phyloP scores from a whole-genome alignment of 2,797 vertebrate species.

The Phoeniculus purpureus region DNA sequence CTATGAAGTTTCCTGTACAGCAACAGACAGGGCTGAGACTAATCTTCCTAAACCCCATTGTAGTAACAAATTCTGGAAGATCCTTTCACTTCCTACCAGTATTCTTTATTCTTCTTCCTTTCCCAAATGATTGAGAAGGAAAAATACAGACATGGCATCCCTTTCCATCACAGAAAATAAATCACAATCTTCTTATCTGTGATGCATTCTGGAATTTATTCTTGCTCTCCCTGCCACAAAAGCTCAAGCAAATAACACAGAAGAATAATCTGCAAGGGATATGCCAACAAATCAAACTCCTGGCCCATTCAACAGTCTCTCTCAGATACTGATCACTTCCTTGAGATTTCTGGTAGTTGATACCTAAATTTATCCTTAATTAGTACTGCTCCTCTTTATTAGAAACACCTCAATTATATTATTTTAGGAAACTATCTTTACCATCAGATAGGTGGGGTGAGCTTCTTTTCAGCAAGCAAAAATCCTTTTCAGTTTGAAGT shows the following conservation, averaged over 20 bases:
- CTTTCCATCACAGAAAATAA: neutral
- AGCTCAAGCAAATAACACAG: neutral
- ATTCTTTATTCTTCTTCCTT: neutral
- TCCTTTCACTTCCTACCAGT: neutral
- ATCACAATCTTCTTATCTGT: neutral
- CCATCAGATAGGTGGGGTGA: neutral
- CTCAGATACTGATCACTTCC: neutral
- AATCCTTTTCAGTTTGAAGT: neutral
- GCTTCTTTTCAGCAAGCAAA: neutral
- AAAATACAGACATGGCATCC: neutral
- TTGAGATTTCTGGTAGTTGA: neutral
- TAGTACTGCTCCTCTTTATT: neutral
- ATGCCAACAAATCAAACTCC: neutral
- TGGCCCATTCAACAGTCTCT: neutral
- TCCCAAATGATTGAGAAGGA: accelerated
- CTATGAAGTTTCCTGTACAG: neutral
- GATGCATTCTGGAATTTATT: neutral
- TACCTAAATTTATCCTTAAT: neutral
- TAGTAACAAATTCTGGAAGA: neutral
- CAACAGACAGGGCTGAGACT: neutral
- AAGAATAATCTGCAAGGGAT: neutral
- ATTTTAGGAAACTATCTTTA: neutral
- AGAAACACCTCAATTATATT: neutral
- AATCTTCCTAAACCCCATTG: neutral
- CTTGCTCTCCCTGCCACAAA: neutral